Base-by-base conservation (phyloP, 2,797 vertebrate genomes). In the Ispidina picta region DNA sequence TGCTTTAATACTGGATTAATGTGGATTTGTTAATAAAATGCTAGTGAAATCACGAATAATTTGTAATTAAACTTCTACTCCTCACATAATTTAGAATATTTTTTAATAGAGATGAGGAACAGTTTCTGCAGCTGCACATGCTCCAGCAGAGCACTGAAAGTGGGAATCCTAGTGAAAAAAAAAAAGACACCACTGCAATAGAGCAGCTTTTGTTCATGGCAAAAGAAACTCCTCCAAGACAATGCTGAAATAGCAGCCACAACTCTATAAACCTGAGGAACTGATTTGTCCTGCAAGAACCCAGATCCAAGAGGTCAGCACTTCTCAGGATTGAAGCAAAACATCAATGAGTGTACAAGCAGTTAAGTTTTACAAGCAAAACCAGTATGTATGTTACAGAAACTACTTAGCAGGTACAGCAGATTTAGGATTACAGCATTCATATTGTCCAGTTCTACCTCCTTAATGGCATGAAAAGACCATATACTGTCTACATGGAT, bases 21-120 rank as follows among this genome's bases (percentile, higher is more conserved):
- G 96, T 97, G 97, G 97, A 97, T 98, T 97, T 97, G 97, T 97
- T 98, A 98, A 98, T 97, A 98, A 98, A 98, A 98, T 97, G 97
- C 96, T 97, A 89, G 96, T 97, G 96, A 98, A 97, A 97, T 97
- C 43, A 95, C 97, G 97, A 98, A 96, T 97, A 97, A 97, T 97
- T 97, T 97, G 97, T 96, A 98, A 98, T 98, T 97, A 98, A 95
- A 96, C 89, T 96, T 96, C 92, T 95, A 92, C 88, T 97, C 90
- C 91, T 84, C 1, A 23, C 81, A 93, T 95, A 89, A 80, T 94
- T 95, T 87, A 74, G 92, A 96, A 95, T 94, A 83, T 94, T 96
- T 97, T 62, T 95, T 96, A 94, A 92, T 72, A 91, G 60, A 91
- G 93, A 94, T 85, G 92, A 97, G 68, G 74, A 79, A 59, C 22